Base-by-base conservation (phyloP, 2,797 vertebrate genomes). In the Anguilla marmorata region DNA sequence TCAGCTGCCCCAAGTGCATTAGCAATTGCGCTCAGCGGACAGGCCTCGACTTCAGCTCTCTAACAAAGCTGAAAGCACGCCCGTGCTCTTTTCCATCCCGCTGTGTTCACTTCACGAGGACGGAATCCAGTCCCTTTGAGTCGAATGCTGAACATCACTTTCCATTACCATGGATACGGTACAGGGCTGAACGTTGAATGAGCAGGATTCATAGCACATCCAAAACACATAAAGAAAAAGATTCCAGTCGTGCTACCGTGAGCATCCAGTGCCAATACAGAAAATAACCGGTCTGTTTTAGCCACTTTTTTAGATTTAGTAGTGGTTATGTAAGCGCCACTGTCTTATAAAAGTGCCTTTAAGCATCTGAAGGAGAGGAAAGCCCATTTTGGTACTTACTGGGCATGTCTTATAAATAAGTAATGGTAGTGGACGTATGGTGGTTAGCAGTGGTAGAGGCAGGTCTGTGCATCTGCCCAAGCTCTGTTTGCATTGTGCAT, bases 401-500 rank as follows among this genome's bases (percentile, higher is more conserved):
- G 92, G 92, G 93, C 91, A 94, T 94, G 94, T 94, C 94, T 96
- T 95, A 94, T 96, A 96, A 96, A 96, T 96, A 96, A 96, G 95
- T 96, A 95, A 96, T 96, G 95, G 93, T 92, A 93, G 94, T 96
- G 94, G 95, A 96, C 94, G 92, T 96, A 96, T 96, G 96, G 96
- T 84, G 95, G 96, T 96, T 96, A 96, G 95, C 94, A 94, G 93
- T 91, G 92, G 95, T 94, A 92, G 93, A 95, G 94, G 95, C 95
- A 94, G 93, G 95, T 94, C 95, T 92, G 89, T 90, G 90, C 95
- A 95, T 96, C 96, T 95, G 94, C 95, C 94, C 95, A 95, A 95
- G 95, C 95, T 96, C 96, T 96, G 96, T 96, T 96, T 96, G 95
- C 94, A 89, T 96, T 95, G 94, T 96, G 95, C 96, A 96, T 96